These are phyloP conservation scores for Epinotia ramella DNA, from an alignment of 2,888 invertebrate species.

Conservation along the genomic window DNA sequence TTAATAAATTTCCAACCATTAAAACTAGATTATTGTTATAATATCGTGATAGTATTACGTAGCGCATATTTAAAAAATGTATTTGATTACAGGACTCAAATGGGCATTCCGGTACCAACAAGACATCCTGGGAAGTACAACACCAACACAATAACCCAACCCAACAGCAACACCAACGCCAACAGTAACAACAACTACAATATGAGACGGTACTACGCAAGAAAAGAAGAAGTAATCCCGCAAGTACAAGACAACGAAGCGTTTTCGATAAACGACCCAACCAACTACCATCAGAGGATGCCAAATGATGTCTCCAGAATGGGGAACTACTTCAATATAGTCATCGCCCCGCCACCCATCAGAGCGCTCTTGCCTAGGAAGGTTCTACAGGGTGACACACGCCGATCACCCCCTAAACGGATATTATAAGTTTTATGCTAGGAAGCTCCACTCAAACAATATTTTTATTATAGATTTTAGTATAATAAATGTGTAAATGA, in stretches of 20 bases:
- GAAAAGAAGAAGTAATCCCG: conserved; percentile 48
- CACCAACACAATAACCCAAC: conserved; percentile 24
- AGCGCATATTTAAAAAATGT: not conserved
- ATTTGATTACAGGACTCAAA: conserved; percentile 72
- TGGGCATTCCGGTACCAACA: conserved; percentile 78
- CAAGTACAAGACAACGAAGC: conserved; percentile 48
- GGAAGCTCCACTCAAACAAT: not conserved
- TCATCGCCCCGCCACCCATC: conserved; percentile 79
- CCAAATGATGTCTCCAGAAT: conserved; percentile 72
- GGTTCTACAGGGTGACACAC: conserved; percentile 62
- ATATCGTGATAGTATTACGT: not conserved
- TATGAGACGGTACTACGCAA: conserved; percentile 55
- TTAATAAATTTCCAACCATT: not conserved
- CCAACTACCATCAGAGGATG: conserved; percentile 64
- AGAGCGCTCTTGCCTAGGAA: conserved; percentile 77
- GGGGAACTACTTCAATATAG: conserved; percentile 82
- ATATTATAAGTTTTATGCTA: conserved; percentile 46
- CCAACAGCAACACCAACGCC: conserved; percentile 10
- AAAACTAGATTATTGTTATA: too few species aligned
- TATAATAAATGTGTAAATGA: conserved; percentile 2
- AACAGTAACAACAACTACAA: conserved; percentile 1
- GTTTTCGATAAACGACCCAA: conserved; percentile 51
- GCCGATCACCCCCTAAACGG: conserved; percentile 59
- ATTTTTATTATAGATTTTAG: not conserved
- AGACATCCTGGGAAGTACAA: conserved; percentile 60